Percentiles rank a stretch among this genome's conserved stretches.
phyloP scores from a whole-genome alignment of 1,140 invertebrate genomes.

The Magallana angulata region DNA sequence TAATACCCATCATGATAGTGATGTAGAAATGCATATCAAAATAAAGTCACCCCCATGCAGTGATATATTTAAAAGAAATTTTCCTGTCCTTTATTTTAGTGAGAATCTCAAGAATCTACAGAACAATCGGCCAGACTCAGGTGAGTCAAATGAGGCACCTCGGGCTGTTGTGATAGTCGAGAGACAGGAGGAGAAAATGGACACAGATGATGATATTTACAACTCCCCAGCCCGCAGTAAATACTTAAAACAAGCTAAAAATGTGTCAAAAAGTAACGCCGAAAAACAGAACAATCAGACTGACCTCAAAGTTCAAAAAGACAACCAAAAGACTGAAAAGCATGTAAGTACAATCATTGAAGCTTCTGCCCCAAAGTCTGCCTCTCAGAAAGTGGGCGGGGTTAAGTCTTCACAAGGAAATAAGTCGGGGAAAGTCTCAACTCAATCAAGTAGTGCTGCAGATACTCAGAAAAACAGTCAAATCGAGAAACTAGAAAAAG shows the following conservation, averaged over 20 bases:
- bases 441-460: slow-evolving; percentile 11
- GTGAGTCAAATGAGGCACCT: slow-evolving; percentile 33
- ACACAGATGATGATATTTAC: slow-evolving; percentile 60
- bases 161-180: slow-evolving; percentile 46
- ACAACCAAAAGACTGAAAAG: slow-evolving; percentile 46
- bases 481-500: neutral
- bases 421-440: neutral
- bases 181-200: slow-evolving; percentile 65
- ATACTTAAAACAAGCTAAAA: slow-evolving; percentile 70
- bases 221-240: slow-evolving; percentile 63
- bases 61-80: neutral
- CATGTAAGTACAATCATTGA: slow-evolving; percentile 41
- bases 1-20: too few species aligned
- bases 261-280: slow-evolving; percentile 65
- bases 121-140: slow-evolving; percentile 59
- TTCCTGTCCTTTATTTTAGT: slow-evolving; percentile 53
- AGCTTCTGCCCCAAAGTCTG: slow-evolving; percentile 35
- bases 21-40: too few species aligned
- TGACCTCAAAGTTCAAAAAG: slow-evolving; percentile 47
- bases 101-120: slow-evolving; percentile 68
- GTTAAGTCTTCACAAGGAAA: slow-evolving; percentile 19
- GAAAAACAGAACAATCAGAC: slow-evolving; percentile 54
- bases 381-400: slow-evolving; percentile 8
- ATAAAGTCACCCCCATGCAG: too few species aligned
- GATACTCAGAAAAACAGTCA: slow-evolving; percentile 23